Percentiles rank a stretch among this genome's conserved stretches.
Evolutionary conservation across 2,888 invertebrate species (phyloP).

Genomic region (Pseudococcus jackbeardsleyi): DNA sequence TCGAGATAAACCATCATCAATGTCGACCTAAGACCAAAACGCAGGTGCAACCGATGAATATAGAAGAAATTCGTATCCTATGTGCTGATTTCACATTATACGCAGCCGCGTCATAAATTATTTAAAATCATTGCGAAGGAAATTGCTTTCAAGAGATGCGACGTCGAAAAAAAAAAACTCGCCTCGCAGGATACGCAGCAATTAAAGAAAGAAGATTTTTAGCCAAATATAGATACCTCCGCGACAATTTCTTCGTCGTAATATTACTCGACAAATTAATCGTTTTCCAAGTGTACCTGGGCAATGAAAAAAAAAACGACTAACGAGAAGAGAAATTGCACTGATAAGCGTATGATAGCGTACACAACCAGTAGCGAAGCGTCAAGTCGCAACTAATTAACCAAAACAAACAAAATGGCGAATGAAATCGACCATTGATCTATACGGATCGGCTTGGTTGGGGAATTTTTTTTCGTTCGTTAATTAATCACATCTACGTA

Average conservation of each 20-base stretch:
- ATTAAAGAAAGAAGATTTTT: not conserved
- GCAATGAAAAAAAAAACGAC: not conserved
- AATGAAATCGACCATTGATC: conserved; percentile 64
- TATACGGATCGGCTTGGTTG: not conserved
- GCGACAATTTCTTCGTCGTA: not conserved
- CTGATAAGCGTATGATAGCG: conserved; percentile 61
- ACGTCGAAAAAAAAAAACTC: not conserved
- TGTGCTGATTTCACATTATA: not conserved
- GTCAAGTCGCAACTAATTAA: conserved; percentile 59
- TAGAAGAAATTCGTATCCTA: not conserved
- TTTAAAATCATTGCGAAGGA: conserved; percentile 30
- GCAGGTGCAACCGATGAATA: not conserved
- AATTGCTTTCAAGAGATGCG: conserved; percentile 7
- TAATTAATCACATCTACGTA: conserved; percentile 62
- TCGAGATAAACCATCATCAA: conserved; percentile 29
- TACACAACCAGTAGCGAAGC: conserved; percentile 48
- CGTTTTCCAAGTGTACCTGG: not conserved
- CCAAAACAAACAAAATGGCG: conserved; percentile 62
- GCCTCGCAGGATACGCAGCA: conserved; percentile 20
- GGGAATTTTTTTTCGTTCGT: conserved; percentile 12
- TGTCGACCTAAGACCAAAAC: not conserved
- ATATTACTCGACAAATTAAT: conserved; percentile 54
- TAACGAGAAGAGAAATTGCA: conserved; percentile 63
- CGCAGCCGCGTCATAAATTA: not conserved
- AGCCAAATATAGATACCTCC: not conserved